These are phyloP conservation scores for Megaptera novaeangliae DNA, from an alignment of 2,113 vertebrate species.

Conservation along the genomic window DNA sequence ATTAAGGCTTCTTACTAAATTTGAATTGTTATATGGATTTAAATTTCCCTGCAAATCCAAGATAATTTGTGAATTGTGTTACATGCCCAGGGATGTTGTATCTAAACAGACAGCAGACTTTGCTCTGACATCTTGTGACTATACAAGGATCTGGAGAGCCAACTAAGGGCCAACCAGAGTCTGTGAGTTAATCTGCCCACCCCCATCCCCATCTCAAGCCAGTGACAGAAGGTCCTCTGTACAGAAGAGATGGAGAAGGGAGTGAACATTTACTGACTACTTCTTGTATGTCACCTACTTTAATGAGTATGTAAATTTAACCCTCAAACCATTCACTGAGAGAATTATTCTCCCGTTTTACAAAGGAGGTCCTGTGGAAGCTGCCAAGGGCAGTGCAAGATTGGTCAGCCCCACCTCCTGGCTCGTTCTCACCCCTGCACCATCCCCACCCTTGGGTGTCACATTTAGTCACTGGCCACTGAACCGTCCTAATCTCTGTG, in stretches of 20 bases:
- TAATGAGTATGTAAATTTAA: neutral
- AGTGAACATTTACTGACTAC: neutral
- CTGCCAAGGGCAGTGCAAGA: neutral
- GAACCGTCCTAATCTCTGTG: neutral
- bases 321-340: neutral
- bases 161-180: neutral
- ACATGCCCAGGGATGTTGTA: neutral
- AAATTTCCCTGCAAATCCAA: constrained; percentile 13
- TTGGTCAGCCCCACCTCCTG: neutral
- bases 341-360: neutral
- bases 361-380: neutral
- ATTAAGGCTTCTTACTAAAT: neutral
- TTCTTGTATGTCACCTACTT: neutral
- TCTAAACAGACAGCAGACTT: neutral
- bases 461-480: neutral
- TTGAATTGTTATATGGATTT: neutral
- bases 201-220: neutral
- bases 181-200: neutral
- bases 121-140: neutral
- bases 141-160: neutral
- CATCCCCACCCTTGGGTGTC: neutral
- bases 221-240: neutral
- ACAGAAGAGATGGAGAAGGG: neutral
- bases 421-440: neutral
- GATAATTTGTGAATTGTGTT: neutral